Percentiles rank a stretch among this genome's conserved stretches.
Conservation (phyloP, 2,888 invertebrate species). For the Electrophaes corylata region DNA sequence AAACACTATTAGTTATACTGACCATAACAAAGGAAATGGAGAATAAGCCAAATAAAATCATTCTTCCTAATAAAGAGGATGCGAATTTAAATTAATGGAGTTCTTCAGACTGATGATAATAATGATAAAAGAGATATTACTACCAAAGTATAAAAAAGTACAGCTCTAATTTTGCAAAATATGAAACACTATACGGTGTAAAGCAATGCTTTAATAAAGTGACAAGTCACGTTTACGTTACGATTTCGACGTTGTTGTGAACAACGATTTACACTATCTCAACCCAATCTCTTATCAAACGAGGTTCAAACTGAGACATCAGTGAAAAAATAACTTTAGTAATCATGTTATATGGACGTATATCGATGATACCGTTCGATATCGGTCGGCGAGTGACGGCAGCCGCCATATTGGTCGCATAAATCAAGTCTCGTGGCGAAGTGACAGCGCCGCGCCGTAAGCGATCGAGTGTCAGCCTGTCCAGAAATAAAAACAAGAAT, state of each 20-base stretch:
- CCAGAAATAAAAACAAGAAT: conserved; percentile 79
- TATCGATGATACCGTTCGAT: conserved; percentile 73
- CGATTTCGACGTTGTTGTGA: neutral
- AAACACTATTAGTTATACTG: too few species aligned
- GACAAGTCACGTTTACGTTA: too few species aligned
- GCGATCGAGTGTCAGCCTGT: conserved; percentile 81
- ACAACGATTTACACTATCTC: conserved; percentile 4
- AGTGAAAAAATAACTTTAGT: conserved; percentile 35
- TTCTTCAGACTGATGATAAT: too few species aligned
- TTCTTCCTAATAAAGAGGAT: too few species aligned
- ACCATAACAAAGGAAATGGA: too few species aligned
- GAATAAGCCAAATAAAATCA: too few species aligned
- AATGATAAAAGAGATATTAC: too few species aligned
- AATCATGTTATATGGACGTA: conserved; percentile 49
- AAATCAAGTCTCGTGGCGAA: conserved; percentile 78
- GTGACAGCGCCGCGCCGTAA: conserved; percentile 78
- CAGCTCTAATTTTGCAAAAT: too few species aligned
- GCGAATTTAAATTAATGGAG: too few species aligned
- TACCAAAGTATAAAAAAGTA: too few species aligned
- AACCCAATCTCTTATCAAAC: conserved; percentile 17
- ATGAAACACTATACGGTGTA: too few species aligned
- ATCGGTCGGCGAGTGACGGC: conserved; percentile 73
- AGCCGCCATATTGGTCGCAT: conserved; percentile 82
- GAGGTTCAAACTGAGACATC: conserved; percentile 28
- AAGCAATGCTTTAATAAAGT: too few species aligned